Evolutionary conservation across 2,797 vertebrate species (phyloP).

Genomic region (Graptemys geographica): DNA sequence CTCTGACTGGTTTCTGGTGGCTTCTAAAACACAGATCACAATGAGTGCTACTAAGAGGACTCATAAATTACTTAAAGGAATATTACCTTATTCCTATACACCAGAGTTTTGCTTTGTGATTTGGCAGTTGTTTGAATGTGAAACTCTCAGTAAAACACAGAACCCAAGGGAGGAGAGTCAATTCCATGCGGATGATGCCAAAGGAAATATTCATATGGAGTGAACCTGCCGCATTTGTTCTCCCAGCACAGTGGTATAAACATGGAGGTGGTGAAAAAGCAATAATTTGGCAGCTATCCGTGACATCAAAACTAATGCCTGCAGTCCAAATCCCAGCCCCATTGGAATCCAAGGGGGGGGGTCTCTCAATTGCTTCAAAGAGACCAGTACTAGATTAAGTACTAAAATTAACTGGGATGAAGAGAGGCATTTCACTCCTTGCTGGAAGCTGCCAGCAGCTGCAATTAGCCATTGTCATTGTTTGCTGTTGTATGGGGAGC

Average conservation of each 20-base stretch:
- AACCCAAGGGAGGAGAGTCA: not conserved
- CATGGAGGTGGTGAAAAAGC: conserved; percentile 22
- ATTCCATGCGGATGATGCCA: not conserved
- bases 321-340: conserved; percentile 41
- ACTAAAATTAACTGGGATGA: conserved; percentile 67
- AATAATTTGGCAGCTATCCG: conserved; percentile 13
- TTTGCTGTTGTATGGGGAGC: conserved; percentile 70
- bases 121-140: conserved; percentile 15
- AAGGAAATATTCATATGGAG: not conserved
- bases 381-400: conserved; percentile 58
- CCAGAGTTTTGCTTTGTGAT: not conserved
- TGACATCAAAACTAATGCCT: conserved; percentile 2
- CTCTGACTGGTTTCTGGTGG: not conserved
- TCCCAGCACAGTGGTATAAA: conserved; percentile 36
- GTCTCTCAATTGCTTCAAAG: conserved; percentile 63
- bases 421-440: conserved; percentile 64
- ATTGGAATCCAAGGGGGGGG: conserved; percentile 54
- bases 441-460: conserved; percentile 54
- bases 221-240: not conserved
- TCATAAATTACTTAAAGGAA: not conserved
- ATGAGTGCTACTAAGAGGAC: not conserved
- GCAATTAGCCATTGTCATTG: conserved; percentile 26
- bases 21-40: not conserved
- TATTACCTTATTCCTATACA: not conserved
- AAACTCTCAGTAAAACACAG: not conserved